Base-by-base conservation (phyloP, 2,797 vertebrate genomes). In the Huso huso region DNA sequence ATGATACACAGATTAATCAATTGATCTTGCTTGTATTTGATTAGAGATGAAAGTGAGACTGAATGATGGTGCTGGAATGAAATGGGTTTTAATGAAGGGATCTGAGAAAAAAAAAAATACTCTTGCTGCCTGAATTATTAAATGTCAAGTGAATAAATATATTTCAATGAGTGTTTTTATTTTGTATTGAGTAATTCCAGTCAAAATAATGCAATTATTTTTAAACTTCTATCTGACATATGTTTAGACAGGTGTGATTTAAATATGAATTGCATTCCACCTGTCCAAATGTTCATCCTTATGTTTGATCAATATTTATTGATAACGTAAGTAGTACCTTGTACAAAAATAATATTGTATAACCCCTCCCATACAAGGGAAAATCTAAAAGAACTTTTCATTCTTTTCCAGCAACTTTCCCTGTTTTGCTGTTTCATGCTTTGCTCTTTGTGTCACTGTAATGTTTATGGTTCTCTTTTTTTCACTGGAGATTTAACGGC, bases 131-230 rank as follows among this genome's bases (percentile, higher is more conserved):
- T 37, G 58, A 55, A 63, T 68, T 55, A 37, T 37, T 37, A 55
- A 37, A 68, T 64, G 49, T 48, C 53, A 64, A 68, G 63, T 64
- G 23, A 58, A 64, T 68, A 64, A 37, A 37, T 58, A 68, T 62
- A 62, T 62, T 48, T 57, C 12, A 68, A 64, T 57, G 51, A 58
- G 51, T 59, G 48, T 37, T 37, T 37, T 37, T 37, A 37, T 50
- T 10, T 57, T 63, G 37, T 37, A 69, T 49, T n/a, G 51, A 12
- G 18, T 11, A 65, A 23, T 55, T 53, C 10, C 4, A 23, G 13
- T 49, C 13, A 51, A 15, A 58, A 58, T 58, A 11, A 58, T 58
- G 15, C 55, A 58, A n/a, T n/a, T 7, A 6, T 58, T 2, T 58
- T 12, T 64, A n/a, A 8, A 64, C 9, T 12, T 13, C 49, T 51